phyloP scores from a whole-genome alignment of 1,140 invertebrate species.

The Ericerus pela region DNA sequence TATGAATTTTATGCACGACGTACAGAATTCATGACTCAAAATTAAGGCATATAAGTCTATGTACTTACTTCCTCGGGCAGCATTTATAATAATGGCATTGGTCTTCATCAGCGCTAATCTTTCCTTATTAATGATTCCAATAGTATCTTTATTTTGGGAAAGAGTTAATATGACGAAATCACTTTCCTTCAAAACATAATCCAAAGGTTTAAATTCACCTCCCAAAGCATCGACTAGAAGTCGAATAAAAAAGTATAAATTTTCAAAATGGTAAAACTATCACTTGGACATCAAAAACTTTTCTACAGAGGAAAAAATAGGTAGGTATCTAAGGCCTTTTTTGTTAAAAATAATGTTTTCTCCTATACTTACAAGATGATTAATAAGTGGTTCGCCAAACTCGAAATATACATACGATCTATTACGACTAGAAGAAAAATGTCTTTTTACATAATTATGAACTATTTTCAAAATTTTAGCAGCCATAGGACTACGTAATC shows the following conservation, averaged over 20 bases:
- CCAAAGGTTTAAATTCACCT: slow-evolving; percentile 8
- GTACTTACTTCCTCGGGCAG: slow-evolving; percentile 47
- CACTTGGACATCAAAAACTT: not conserved
- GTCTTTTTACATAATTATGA: too few species aligned
- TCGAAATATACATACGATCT: too few species aligned
- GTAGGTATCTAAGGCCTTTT: not conserved
- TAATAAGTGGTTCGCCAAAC: too few species aligned
- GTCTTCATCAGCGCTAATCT: slow-evolving; percentile 71
- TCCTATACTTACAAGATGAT: not conserved
- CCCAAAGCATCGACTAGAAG: not conserved
- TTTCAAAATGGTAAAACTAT: not conserved
- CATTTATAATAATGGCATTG: slow-evolving; percentile 69
- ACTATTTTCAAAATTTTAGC: too few species aligned
- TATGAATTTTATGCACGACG: not conserved
- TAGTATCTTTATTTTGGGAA: slow-evolving; percentile 57
- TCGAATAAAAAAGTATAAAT: not conserved
- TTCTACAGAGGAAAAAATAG: not conserved
- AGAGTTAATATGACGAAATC: slow-evolving; percentile 68
- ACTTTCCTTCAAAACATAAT: slow-evolving; percentile 46
- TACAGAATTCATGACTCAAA: not conserved
- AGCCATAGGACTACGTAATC: too few species aligned
- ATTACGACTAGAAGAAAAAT: too few species aligned
- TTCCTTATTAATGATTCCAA: slow-evolving; percentile 52
- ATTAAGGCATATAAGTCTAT: not conserved
- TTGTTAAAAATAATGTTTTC: not conserved